Base-by-base conservation (phyloP, 2,888 invertebrate species). In the Drosophila affinis region DNA sequence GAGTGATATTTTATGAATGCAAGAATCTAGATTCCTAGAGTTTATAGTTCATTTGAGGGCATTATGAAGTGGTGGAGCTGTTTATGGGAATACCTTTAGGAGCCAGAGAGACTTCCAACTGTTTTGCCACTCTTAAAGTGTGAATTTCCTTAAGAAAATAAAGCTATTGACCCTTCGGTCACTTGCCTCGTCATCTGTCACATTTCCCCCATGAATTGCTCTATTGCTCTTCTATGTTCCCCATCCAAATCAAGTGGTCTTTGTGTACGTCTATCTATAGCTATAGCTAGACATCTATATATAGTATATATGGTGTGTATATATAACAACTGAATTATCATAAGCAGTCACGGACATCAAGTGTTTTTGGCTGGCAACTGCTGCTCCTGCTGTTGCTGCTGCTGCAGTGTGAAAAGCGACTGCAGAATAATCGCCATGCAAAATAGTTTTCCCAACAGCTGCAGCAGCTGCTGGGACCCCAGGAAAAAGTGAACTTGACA, bases 401-500 rank as follows among this genome's bases (percentile, higher is more conserved):
- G 39, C n/a, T 55, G 46, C 51, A 72, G 64, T 73, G 64, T 72
- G 21, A 59, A 59, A 46, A 48, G 34, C 59, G 72, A 56, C 73
- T 60, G 72, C 60, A 57, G 53, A 64, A 59, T 72, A 63, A 64
- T 73, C 65, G 72, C 73, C 64, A 72, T 72, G 71, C 72, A 72
- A 72, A 72, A 72, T 87, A 83, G 81, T 81, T 82, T 54, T 47
- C 49, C 68, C 49, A 51, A 29, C 62, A 49, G 65, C 82, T 83
- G 82, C 79, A 75, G 79, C 49, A 68, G 54, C 59, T 21, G 59
- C 57, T 58, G 57, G 44, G 62, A 46, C 62, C 61, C 39, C 58
- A 69, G 55, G 54, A 61, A 55, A 59, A 60, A 75, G 67, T 67
- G 67, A 67, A 81, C 71, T 69, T 86, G 84, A 78, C 87, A 86